Percentiles rank a stretch among this genome's conserved stretches.
phyloP scores from a whole-genome alignment of 2,797 vertebrate genomes.

The Enteromius unitaeniatus region DNA sequence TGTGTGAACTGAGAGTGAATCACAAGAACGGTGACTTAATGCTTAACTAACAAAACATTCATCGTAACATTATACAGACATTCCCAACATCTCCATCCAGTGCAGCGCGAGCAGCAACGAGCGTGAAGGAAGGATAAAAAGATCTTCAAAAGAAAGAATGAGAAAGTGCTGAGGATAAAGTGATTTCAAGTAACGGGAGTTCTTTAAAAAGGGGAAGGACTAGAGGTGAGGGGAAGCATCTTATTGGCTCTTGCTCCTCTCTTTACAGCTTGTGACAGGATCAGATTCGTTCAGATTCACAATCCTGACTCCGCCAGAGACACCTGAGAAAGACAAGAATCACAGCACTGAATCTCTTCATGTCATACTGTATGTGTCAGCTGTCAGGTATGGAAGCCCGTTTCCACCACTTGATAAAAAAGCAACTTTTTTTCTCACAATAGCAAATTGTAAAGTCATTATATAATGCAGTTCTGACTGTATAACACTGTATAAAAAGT shows the following conservation, averaged over 20 bases:
- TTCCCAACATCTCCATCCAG: constrained; percentile 17
- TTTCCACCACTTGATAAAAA: too few relatives aligned
- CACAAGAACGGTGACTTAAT: constrained; percentile 42
- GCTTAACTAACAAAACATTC: constrained; percentile 41
- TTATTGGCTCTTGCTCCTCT: constrained; percentile 78
- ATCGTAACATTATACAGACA: constrained; percentile 25
- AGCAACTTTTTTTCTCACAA: too few relatives aligned
- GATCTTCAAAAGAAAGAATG: constrained; percentile 52
- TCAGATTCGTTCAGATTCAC: constrained; percentile 84
- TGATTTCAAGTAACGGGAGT: constrained; percentile 84
- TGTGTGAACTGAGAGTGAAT: neutral
- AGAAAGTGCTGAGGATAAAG: constrained; percentile 85
- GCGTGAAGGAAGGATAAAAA: constrained; percentile 53
- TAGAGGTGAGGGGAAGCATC: constrained; percentile 52
- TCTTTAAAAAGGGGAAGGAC: constrained; percentile 55
- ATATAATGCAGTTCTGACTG: too few relatives aligned
- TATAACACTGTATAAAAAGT: too few relatives aligned
- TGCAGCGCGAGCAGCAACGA: constrained; percentile 30
- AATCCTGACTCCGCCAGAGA: constrained; percentile 85
- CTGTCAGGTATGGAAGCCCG: too few relatives aligned
- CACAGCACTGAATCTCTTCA: neutral
- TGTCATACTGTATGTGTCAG: too few relatives aligned
- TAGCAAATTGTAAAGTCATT: too few relatives aligned
- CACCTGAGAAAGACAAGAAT: constrained; percentile 73
- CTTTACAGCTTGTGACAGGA: constrained; percentile 78